phyloP scores from a whole-genome alignment of 2,797 vertebrate genomes.

The Microcaecilia unicolor region DNA sequence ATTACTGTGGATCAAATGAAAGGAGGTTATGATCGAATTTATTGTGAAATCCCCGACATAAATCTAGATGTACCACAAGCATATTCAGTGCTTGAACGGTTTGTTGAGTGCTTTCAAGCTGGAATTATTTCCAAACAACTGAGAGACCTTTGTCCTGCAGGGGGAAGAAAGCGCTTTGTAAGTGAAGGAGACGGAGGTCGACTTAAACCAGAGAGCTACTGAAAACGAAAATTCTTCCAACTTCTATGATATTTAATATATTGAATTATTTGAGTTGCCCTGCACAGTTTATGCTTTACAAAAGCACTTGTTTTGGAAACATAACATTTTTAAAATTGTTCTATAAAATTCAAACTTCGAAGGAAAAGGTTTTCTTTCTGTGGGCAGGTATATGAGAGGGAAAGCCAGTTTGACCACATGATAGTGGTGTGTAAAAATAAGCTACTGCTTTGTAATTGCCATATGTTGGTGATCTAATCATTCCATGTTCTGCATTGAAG shows the following conservation, averaged over 20 bases:
- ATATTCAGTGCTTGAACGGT: too few relatives aligned
- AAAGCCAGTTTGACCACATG: slow-evolving; percentile 40
- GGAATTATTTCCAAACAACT: too few relatives aligned
- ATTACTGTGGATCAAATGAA: slow-evolving; percentile 94
- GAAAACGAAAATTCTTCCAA: slow-evolving; percentile 50
- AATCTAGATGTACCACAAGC: too few relatives aligned
- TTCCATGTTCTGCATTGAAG: slow-evolving; percentile 73
- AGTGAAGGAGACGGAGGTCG: slow-evolving; percentile 92
- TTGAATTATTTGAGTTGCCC: slow-evolving; percentile 58
- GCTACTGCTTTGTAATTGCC: slow-evolving; percentile 80
- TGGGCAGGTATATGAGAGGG: slow-evolving; percentile 25
- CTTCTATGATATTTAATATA: slow-evolving; percentile 35
- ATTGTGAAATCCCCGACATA: too few relatives aligned
- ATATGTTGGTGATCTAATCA: slow-evolving; percentile 72
- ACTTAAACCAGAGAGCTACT: slow-evolving; percentile 85
- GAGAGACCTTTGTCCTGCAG: too few relatives aligned
- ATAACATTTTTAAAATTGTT: slow-evolving; percentile 48
- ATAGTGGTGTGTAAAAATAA: slow-evolving; percentile 63
- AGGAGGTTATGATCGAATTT: too few relatives aligned
- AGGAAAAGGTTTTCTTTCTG: slow-evolving; percentile 35
- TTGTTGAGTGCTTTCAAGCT: too few relatives aligned
- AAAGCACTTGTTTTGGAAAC: slow-evolving; percentile 61
- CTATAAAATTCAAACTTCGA: slow-evolving; percentile 57
- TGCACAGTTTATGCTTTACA: slow-evolving; percentile 66
- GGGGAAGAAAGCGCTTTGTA: slow-evolving; percentile 90